Evolutionary conservation across 1,140 invertebrate genomes (phyloP).

Genomic region (Reticulitermes speratus): DNA sequence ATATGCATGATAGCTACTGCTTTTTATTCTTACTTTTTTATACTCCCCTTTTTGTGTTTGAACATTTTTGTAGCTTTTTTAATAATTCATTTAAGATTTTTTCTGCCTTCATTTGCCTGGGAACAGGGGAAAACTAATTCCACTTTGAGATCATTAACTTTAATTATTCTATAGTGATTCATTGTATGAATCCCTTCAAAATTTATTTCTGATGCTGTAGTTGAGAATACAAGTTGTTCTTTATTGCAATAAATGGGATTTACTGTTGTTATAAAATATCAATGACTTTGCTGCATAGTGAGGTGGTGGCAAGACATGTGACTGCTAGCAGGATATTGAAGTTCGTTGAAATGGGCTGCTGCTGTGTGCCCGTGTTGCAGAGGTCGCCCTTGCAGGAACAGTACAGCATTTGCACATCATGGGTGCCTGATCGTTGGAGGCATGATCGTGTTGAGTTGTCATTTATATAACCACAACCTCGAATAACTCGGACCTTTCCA

Average conservation of each 20-base stretch:
- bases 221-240: neutral
- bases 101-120: neutral
- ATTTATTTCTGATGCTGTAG: neutral
- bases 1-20: slow-evolving; percentile 24
- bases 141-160: neutral
- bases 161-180: neutral
- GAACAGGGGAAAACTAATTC: neutral
- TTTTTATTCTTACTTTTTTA: neutral
- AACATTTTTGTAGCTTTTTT: slow-evolving; percentile 8
- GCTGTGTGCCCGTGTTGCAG: slow-evolving; percentile 59
- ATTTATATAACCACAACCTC: slow-evolving; percentile 70
- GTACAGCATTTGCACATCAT: slow-evolving; percentile 69
- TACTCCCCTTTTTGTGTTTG: neutral
- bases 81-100: neutral
- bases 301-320: neutral
- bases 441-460: slow-evolving; percentile 59
- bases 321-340: neutral
- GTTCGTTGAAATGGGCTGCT: neutral
- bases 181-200: neutral
- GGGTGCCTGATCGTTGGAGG: slow-evolving; percentile 64
- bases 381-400: slow-evolving; percentile 72
- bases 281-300: neutral
- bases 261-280: slow-evolving; percentile 28
- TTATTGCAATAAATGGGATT: neutral
- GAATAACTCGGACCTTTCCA: slow-evolving; percentile 67